Evolutionary conservation across 2,888 invertebrate species (phyloP).

Genomic region (Xestia xanthographa): DNA sequence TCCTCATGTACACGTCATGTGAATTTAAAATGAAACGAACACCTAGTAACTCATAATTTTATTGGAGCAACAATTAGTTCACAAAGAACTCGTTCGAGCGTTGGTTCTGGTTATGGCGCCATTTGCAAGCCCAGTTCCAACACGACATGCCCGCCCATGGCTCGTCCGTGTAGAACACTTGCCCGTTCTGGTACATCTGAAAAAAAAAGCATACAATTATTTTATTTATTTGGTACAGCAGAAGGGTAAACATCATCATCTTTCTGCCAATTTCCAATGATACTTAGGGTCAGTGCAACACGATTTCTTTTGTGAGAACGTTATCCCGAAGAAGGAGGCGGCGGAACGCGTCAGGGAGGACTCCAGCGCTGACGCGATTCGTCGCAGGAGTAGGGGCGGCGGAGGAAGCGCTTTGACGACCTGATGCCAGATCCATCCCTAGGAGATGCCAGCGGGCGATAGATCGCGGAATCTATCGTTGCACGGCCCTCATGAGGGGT

Average conservation of each 20-base stretch:
- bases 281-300: too few species aligned
- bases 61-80: constrained; percentile 70
- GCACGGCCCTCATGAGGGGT: too few species aligned
- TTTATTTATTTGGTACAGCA: not conserved
- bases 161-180: constrained; percentile 88
- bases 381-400: too few species aligned
- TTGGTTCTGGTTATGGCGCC: constrained; percentile 88
- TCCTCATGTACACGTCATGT: too few species aligned
- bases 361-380: too few species aligned
- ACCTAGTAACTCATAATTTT: not conserved
- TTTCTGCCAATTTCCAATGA: too few species aligned
- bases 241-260: too few species aligned
- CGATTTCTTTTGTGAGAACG: not conserved
- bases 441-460: not conserved
- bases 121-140: constrained; percentile 89
- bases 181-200: constrained; percentile 89
- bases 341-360: not conserved
- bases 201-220: constrained; percentile 12
- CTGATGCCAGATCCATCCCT: not conserved
- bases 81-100: constrained; percentile 88
- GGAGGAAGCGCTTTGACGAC: not conserved
- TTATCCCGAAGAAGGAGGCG: not conserved
- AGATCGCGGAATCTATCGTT: not conserved
- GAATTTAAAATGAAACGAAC: not conserved
- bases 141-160: constrained; percentile 89